Base-by-base conservation (phyloP, 2,888 invertebrate genomes). In the Cordilura impudica region DNA sequence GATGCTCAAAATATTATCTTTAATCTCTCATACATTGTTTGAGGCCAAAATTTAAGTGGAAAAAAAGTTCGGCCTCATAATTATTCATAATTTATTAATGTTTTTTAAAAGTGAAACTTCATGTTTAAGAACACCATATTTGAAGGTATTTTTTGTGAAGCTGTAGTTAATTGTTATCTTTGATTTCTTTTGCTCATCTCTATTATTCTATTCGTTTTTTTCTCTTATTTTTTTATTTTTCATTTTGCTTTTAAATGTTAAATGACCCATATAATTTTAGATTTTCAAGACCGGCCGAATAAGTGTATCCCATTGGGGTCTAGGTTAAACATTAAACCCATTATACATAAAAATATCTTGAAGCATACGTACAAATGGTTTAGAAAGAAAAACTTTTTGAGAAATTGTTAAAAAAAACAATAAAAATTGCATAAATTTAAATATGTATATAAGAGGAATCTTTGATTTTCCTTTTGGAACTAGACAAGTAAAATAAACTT, bases 231-330 rank as follows among this genome's bases (percentile, higher is more conserved):
- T 39, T 23, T 14, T 53, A 35, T 43, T 51, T 8, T 39, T 63
- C 18, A 35, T 72, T 29, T 18, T 58, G 26, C 35, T 54, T 19
- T 58, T 43, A 43, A 35, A 54, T 35, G 53, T 66, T 54, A 54
- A 71, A 45, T 79, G 75, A 79, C 75, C 75, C 75, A 67, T 67
- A 71, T 79, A 63, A 56, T 43, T 61, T 19, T 35, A 67, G 35
- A 45, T 63, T 51, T 49, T 29, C 21, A 16, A 51, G 19, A 60
- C 49, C 43, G 51, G 3, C 29, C 14, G 47, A n/a, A n/a, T 39
- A 39, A n/a, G 4, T n/a, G n/a, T n/a, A 39, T 39, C n/a, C 35
- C n/a, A n/a, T 12, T 39, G n/a, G n/a, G 35, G 35, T 39, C 35
- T 39, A 39, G 35, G 35, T 29, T 31, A 54, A 29, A 29, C 0